Conservation (phyloP, 2,113 vertebrate genomes). For the Echinops telfairi region DNA sequence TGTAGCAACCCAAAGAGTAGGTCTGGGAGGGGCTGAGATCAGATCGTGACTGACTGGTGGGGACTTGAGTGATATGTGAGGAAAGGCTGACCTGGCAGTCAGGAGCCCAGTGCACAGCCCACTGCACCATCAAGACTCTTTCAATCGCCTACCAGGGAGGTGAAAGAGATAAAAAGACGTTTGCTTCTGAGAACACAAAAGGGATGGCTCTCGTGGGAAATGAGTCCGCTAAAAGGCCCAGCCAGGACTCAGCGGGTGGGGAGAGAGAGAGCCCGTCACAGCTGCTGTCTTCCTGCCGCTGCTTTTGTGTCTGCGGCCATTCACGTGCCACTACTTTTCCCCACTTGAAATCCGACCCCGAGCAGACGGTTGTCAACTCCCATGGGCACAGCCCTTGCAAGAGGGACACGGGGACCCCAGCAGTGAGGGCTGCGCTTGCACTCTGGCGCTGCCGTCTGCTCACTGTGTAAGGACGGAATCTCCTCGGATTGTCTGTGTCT, state of each 20-base stretch:
- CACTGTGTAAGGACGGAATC: neutral
- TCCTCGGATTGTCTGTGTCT: neutral
- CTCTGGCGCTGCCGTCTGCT: neutral
- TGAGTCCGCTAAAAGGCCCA: neutral
- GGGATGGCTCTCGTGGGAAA: neutral
- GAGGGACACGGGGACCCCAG: neutral
- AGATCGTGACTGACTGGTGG: neutral
- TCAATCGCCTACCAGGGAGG: neutral
- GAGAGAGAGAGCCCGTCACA: no score
- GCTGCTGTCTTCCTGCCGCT: neutral
- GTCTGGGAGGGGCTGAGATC: neutral
- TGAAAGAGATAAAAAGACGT: neutral
- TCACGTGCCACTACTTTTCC: neutral
- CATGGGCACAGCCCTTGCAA: neutral
- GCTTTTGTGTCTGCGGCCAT: neutral
- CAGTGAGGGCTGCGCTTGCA: neutral
- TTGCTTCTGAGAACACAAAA: neutral
- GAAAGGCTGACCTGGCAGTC: no score
- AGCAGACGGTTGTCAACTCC: neutral
- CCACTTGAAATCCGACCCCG: neutral
- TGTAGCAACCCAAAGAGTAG: conserved; percentile 41
- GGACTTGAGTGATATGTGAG: no score
- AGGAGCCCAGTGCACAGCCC: no score
- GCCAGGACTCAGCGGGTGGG: rapidly evolving
- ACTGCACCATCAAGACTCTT: no score